A percentile compares a stretch with the other conserved stretches of the same genome.
Conservation (phyloP, 2,888 invertebrate species). For the Melipona bicolor region DNA sequence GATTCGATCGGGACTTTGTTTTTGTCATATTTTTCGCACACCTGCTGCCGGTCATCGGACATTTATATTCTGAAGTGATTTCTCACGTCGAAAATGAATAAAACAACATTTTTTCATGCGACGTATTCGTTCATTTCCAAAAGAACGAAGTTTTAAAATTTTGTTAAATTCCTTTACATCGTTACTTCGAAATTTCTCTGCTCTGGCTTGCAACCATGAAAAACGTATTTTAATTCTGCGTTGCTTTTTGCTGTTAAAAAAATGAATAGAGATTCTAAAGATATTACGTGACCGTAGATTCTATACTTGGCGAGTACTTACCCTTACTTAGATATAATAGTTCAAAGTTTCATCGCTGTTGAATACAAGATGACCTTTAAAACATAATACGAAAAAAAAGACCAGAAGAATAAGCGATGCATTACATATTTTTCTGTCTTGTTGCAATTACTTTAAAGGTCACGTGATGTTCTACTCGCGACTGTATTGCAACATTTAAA, state of each 20-base stretch:
- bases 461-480: too few relatives aligned
- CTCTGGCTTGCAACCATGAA: too few relatives aligned
- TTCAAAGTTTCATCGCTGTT: not conserved
- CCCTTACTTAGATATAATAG: not conserved
- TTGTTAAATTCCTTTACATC: not conserved
- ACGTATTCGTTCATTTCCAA: not conserved
- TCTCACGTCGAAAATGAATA: not conserved
- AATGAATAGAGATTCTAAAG: not conserved
- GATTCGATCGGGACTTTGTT: conserved; percentile 2
- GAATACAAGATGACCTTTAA: not conserved
- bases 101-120: not conserved
- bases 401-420: not conserved
- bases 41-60: not conserved
- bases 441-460: not conserved
- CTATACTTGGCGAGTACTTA: not conserved
- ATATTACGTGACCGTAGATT: not conserved
- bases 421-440: not conserved
- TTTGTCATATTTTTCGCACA: not conserved
- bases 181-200: not conserved
- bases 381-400: not conserved
- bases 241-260: not conserved
- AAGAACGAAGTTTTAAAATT: not conserved
- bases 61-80: not conserved
- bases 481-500: not conserved
- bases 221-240: not conserved